Evolutionary conservation across 2,113 vertebrate species (phyloP), one percentile per base, ranked within the genome.

Genomic region (Engraulis encrasicolus): DNA sequence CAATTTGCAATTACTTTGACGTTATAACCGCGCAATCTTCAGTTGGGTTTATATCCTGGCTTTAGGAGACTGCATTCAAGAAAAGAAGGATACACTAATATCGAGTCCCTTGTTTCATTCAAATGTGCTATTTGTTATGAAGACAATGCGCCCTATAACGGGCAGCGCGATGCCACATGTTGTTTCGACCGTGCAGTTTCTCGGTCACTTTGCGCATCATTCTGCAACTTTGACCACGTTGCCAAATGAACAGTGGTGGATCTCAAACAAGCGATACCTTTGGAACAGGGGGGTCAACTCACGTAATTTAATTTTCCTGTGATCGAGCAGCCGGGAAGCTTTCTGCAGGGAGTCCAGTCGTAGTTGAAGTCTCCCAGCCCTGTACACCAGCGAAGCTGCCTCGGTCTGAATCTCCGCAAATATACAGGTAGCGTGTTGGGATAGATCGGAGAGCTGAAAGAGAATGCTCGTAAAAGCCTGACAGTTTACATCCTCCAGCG

Each of bases 401-500:
- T 96, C 93, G 82, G 83, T 89, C 86, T 96, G 93, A 81, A 97
- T 93, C 90, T 94, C 95, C 54, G 91, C 89, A 90, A 97, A 96
- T 92, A 97, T 92, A 92, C 95, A 94, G 84, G 92, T 90, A 20
- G 96, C 96, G 85, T 94, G 95, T 86, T 93, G 94, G 81, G 95
- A 96, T 79, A 96, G 91, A 87, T 96, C 96, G 78, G 96, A 95
- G 81, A 96, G 95, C 91, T 97, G 96, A 82, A 92, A 92, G 52
- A 96, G 93, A 86, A 96, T 89, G 82, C 92, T 89, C 34, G 91
- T 89, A 89, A 97, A 88, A 19, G 92, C 86, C 83, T 90, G 93
- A 79, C 92, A 87, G 89, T 92, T 94, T 89, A 96, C 95, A 89
- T 96, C 95, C 86, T 95, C 94, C 91, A 97, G 86, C 1, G 94